These are phyloP conservation scores for Drosophila suzukii DNA, from an alignment of 1,140 invertebrate genomes.

Conservation along the genomic window DNA sequence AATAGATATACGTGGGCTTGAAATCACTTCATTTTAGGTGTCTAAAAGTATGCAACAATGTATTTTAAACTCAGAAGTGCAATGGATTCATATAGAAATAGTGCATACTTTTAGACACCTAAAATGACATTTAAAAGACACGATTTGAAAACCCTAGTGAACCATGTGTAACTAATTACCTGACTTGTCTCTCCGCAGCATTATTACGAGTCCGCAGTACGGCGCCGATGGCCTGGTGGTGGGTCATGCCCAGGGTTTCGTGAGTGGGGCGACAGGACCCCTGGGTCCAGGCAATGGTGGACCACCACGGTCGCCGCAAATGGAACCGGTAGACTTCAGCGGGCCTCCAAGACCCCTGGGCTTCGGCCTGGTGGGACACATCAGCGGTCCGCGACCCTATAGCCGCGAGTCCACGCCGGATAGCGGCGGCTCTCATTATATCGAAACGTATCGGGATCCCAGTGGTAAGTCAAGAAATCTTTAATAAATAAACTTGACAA, in stretches of 20 bases:
- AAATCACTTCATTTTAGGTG: no score
- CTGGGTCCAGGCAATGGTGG: conserved; percentile 70
- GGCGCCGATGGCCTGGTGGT: conserved; percentile 79
- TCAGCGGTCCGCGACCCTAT: conserved; percentile 87
- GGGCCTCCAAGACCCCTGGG: conserved; percentile 83
- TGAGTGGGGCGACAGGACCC: conserved; percentile 66
- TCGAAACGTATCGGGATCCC: conserved; percentile 92
- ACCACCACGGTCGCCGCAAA: conserved; percentile 84
- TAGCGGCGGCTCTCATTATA: conserved; percentile 92
- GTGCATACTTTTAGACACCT: no score
- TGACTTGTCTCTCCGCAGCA: conserved; percentile 85
- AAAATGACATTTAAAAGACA: no score
- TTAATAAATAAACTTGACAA: no score
- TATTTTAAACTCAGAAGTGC: no score
- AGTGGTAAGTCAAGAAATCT: conserved; percentile 87
- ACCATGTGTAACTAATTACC: background rate
- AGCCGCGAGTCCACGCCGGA: conserved; percentile 93
- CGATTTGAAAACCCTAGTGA: no score
- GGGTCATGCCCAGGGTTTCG: conserved; percentile 81
- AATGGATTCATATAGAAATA: no score
- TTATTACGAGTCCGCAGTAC: conserved; percentile 88
- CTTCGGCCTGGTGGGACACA: conserved; percentile 84
- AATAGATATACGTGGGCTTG: no score
- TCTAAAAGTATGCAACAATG: no score
- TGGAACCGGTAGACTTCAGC: conserved; percentile 88